phyloP scores from a whole-genome alignment of 2,797 vertebrate genomes.

The Sebastes elongatus region DNA sequence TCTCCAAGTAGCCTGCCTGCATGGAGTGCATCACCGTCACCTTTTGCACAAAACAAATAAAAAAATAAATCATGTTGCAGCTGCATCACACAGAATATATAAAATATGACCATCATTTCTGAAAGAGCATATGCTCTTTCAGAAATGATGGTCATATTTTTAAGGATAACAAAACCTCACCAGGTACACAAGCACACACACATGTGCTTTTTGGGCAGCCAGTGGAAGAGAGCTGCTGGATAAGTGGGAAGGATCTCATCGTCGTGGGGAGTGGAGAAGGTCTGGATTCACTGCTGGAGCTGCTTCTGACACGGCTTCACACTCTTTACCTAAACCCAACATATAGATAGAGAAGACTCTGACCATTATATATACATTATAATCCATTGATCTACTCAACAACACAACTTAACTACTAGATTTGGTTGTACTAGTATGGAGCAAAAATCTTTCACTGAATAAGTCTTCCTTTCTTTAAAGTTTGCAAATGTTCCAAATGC shows the following conservation, averaged over 20 bases:
- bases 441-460: neutral
- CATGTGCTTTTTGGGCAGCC: conserved; percentile 95
- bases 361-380: neutral
- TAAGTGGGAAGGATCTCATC: conserved; percentile 93
- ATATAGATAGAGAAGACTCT: neutral
- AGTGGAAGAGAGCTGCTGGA: conserved; percentile 92
- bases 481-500: too few relatives aligned
- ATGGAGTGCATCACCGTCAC: conserved; percentile 85
- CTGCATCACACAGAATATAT: too few relatives aligned
- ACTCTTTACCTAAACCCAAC: conserved; percentile 86
- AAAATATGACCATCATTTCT: too few relatives aligned
- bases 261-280: conserved; percentile 91
- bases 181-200: conserved; percentile 90
- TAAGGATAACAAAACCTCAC: conserved; percentile 38
- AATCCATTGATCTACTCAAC: neutral
- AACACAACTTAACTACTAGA: neutral
- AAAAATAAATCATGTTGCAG: too few relatives aligned
- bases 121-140: too few relatives aligned
- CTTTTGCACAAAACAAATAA: conserved; percentile 60
- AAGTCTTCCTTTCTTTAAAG: neutral
- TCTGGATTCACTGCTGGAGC: conserved; percentile 96
- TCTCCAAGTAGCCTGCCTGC: conserved; percentile 93
- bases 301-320: conserved; percentile 91
- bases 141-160: neutral
- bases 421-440: neutral